Conservation (phyloP, 2,888 invertebrate species). For the Tetheella fluctuosa region DNA sequence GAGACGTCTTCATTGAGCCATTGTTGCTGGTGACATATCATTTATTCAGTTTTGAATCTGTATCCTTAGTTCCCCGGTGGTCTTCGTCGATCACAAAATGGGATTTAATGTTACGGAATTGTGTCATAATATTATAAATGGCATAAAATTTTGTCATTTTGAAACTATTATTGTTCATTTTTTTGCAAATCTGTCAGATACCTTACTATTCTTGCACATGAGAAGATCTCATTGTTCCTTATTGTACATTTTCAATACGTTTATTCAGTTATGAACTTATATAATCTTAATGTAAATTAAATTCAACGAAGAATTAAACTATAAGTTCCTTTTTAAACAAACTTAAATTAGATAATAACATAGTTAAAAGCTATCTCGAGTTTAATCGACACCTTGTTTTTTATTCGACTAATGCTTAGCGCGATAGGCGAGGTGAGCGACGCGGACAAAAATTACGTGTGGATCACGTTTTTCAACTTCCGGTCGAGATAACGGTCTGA, state of each 20-base stretch:
- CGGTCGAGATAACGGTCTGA: slow-evolving; percentile 75
- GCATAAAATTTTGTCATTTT: slow-evolving; percentile 57
- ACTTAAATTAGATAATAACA: slow-evolving; percentile 69
- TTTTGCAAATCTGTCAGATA: slow-evolving; percentile 13
- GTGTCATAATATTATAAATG: slow-evolving; percentile 75
- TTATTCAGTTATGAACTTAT: slow-evolving; percentile 21
- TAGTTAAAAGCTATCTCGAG: slow-evolving; percentile 70
- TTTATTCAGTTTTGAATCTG: slow-evolving; percentile 69
- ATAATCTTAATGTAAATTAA: slow-evolving; percentile 40
- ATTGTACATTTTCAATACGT: neutral
- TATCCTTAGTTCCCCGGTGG: slow-evolving; percentile 56
- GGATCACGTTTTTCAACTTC: slow-evolving; percentile 76
- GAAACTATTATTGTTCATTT: slow-evolving; percentile 33
- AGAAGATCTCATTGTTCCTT: neutral
- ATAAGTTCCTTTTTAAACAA: slow-evolving; percentile 59
- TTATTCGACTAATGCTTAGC: slow-evolving; percentile 71
- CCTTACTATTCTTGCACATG: neutral
- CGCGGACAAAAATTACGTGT: slow-evolving; percentile 69
- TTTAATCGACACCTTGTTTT: slow-evolving; percentile 77
- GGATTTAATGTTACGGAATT: slow-evolving; percentile 38
- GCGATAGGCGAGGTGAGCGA: slow-evolving; percentile 50
- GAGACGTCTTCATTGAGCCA: slow-evolving; percentile 71
- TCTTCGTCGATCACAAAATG: slow-evolving; percentile 44
- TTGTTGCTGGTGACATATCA: slow-evolving; percentile 75
- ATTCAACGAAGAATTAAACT: slow-evolving; percentile 41